Base-by-base conservation (phyloP, 2,113 vertebrate species). In the Eptesicus fuscus region DNA sequence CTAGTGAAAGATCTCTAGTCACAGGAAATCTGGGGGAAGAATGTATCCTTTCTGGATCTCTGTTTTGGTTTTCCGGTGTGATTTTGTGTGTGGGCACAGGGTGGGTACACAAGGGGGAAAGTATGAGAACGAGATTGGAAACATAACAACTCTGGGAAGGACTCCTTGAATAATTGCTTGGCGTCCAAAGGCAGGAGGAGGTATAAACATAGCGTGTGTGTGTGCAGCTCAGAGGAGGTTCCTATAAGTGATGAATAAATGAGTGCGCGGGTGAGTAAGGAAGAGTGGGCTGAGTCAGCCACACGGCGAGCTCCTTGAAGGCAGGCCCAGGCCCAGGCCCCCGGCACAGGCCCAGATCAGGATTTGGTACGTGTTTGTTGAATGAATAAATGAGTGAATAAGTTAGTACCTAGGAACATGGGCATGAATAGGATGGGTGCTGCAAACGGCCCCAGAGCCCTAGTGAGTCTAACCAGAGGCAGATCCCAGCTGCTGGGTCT, bases 151-250 rank as follows among this genome's bases (percentile, higher is more conserved):
- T 7, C 37, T 88, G 79, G 71, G 70, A 84, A 59, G 22, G 67
- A 96, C 49, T 94, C 65, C 25, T 28, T 79, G 80, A 76, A 56
- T 77, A 91, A 93, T 63, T 90, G 59, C 30, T 71, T 88, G 18
- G 13, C 25, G 53, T 82, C 82, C 78, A 80, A 67, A 95, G n/a
- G 28, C 80, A 87, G 89, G 71, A 92, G 76, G 77, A 84, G 40
- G 49, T 30, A 93, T 59, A 67, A 82, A 59, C 42, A 88, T 74
- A 56, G 42, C 13, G 9, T 40, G n/a, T n/a, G 84, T 70, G 65
- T 71, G 65, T 86, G 85, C 83, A 47, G 76, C 82, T 67, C 71
- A 44, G 71, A 78, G 71, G 67, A 90, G 42, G 65, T 0, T 59
- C 35, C 16, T 73, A 23, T 59, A 53, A 51, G 32, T 32, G 56